Evolutionary conservation across 2,888 invertebrate genomes (phyloP), one percentile per base, ranked within the genome.

Genomic region (Chrysolina oricalcia): DNA sequence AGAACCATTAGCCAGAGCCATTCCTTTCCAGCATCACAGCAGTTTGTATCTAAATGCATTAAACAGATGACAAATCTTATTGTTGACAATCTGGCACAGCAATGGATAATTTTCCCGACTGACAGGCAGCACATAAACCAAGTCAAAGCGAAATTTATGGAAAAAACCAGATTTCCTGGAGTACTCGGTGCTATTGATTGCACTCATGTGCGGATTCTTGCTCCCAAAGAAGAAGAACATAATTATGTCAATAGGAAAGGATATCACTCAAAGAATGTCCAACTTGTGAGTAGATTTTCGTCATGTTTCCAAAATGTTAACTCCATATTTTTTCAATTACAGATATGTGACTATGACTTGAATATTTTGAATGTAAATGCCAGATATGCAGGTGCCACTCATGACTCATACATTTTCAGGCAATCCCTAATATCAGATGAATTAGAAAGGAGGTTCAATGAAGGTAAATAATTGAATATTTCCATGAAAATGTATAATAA

Each of bases 221-320:
- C 73, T 43, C 79, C 79, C 27, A 23, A 15, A 40, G 70, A 67
- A 64, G 76, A 81, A 67, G 80, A 80, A 69, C 79, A 81, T 62
- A 80, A 81, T 78, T 80, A 81, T 69, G 50, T 81, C 0, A 80
- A 81, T 23, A 67, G 79, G 43, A 80, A 78, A 75, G 71, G 72
- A 19, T 27, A 27, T 27, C 27, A 27, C 27, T 79, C 80, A 23
- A 78, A 79, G 74, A 80, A 79, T 74, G 75, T 80, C 19, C 79
- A 81, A 74, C 46, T 79, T 21, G 80, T 78, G 50, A 80, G 75
- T 73, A 15, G 3, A 13, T 27, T 17, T 50, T 27, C 35, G 19
- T 59, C 13, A 4, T 17, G 10, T 15, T 50, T 21, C 21, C 13
- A n/a, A 15, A n/a, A 66, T 43, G n/a, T 43, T 66, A 15, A 23